phyloP scores from a whole-genome alignment of 2,113 vertebrate species.

The Proterorhinus semilunaris region DNA sequence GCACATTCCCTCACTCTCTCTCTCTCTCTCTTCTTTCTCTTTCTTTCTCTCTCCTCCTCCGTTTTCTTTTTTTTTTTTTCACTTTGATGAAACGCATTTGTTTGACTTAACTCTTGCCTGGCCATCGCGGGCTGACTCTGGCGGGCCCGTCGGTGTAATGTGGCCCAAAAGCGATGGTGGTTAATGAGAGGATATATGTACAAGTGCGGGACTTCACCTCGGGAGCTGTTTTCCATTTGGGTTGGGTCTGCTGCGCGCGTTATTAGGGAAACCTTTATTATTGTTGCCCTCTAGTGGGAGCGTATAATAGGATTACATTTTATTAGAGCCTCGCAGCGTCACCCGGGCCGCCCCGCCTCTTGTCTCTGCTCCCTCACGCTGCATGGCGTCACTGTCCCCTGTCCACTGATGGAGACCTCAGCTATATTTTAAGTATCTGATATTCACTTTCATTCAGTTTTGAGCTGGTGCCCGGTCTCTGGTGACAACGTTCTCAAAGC shows the following conservation, averaged over 20 bases:
- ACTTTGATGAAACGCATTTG: conserved; percentile 82
- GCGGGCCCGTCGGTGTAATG: conserved; percentile 64
- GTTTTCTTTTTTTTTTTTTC: conserved; percentile 66
- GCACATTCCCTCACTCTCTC: conserved; percentile 67
- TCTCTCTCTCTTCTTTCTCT: conserved; percentile 49
- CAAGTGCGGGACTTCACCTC: conserved; percentile 75
- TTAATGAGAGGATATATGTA: conserved; percentile 79
- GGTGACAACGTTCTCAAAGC: neutral
- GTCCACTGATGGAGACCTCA: conserved; percentile 46
- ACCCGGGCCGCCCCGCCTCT: conserved; percentile 68
- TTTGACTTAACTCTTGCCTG: conserved; percentile 78
- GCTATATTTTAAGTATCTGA: neutral
- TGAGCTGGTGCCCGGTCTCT: neutral
- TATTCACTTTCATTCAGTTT: neutral
- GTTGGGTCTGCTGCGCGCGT: conserved; percentile 72
- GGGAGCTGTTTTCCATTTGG: conserved; percentile 77
- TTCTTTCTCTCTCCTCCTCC: conserved; percentile 35
- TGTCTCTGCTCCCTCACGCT: conserved; percentile 63
- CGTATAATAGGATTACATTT: conserved; percentile 84
- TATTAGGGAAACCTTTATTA: conserved; percentile 84
- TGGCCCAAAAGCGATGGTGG: conserved; percentile 70
- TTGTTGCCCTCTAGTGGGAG: conserved; percentile 81
- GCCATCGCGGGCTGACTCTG: conserved; percentile 59
- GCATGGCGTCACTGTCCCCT: conserved; percentile 54
- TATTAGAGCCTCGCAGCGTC: conserved; percentile 80